phyloP scores from a whole-genome alignment of 92 coral and sea anemone species.

The Montipora capitata region DNA sequence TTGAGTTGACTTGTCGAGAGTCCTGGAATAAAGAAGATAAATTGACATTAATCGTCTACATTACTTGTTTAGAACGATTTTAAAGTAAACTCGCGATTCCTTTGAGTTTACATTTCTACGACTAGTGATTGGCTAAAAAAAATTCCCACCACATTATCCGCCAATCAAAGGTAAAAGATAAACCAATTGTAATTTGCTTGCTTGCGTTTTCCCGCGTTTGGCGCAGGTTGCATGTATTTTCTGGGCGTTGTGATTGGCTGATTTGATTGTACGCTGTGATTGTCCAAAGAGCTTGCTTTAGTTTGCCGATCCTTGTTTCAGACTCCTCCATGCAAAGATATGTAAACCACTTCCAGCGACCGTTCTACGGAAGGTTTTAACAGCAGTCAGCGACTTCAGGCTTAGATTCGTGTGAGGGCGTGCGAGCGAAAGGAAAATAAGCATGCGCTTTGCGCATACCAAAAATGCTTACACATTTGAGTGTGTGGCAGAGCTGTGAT shows the following conservation, averaged over 20 bases:
- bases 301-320: neutral
- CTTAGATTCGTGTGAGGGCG: too few relatives aligned
- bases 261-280: neutral
- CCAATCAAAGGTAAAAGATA: too few relatives aligned
- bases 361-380: too few relatives aligned
- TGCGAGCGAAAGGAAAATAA: too few relatives aligned
- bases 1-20: constrained; percentile 69
- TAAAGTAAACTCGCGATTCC: neutral
- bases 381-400: too few relatives aligned
- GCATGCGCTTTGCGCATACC: neutral
- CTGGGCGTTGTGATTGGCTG: neutral
- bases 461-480: constrained; percentile 31
- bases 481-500: constrained; percentile 52
- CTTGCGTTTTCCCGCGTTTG: neutral
- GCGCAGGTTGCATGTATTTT: too few relatives aligned
- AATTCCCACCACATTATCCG: neutral
- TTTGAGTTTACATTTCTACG: neutral
- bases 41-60: neutral
- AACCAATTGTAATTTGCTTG: neutral
- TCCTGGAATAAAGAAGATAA: constrained; percentile 29
- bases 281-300: too few relatives aligned
- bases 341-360: too few relatives aligned
- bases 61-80: too few relatives aligned
- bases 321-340: too few relatives aligned
- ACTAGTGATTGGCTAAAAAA: neutral